Percentiles rank a stretch among this genome's conserved stretches.
phyloP scores from a whole-genome alignment of 2,797 vertebrate genomes.

The Danio albolineatus region DNA sequence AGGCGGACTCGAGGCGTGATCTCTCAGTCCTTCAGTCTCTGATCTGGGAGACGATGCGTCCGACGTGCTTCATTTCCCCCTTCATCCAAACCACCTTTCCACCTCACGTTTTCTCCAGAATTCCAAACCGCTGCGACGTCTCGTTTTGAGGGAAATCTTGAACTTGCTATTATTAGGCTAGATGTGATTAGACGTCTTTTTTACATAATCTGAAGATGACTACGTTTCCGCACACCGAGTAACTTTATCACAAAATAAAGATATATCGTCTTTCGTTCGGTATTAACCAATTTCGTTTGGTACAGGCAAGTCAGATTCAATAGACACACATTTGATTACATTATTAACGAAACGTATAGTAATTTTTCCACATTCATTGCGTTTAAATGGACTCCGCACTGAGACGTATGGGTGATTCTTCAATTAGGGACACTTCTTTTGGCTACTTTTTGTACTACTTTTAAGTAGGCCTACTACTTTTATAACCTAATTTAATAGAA shows the following conservation, averaged over 20 bases:
- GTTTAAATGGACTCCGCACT: slow-evolving; percentile 55
- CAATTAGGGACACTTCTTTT: background rate
- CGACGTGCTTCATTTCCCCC: slow-evolving; percentile 39
- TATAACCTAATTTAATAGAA: background rate
- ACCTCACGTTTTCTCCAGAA: too few species aligned
- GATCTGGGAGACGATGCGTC: slow-evolving; percentile 52
- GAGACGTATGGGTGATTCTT: slow-evolving; percentile 39
- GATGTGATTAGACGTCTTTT: slow-evolving; percentile 30
- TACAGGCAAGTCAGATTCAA: slow-evolving; percentile 65
- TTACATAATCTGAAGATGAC: slow-evolving; percentile 31
- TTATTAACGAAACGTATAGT: slow-evolving; percentile 43
- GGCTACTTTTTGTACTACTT: background rate
- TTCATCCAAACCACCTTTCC: background rate
- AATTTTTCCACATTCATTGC: slow-evolving; percentile 45
- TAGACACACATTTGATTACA: slow-evolving; percentile 47
- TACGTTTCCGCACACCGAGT: slow-evolving; percentile 23
- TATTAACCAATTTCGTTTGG: slow-evolving; percentile 68
- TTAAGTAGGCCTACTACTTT: background rate
- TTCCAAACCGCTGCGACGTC: slow-evolving; percentile 1
- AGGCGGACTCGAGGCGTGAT: slow-evolving; percentile 83
- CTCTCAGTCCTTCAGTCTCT: slow-evolving; percentile 56
- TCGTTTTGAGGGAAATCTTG: slow-evolving; percentile 28
- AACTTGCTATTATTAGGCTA: slow-evolving; percentile 17
- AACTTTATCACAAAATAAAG: slow-evolving; percentile 51
- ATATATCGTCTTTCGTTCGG: slow-evolving; percentile 43